Base-by-base conservation (phyloP, 2,888 invertebrate species). In the Tetramorium bicarinatum region DNA sequence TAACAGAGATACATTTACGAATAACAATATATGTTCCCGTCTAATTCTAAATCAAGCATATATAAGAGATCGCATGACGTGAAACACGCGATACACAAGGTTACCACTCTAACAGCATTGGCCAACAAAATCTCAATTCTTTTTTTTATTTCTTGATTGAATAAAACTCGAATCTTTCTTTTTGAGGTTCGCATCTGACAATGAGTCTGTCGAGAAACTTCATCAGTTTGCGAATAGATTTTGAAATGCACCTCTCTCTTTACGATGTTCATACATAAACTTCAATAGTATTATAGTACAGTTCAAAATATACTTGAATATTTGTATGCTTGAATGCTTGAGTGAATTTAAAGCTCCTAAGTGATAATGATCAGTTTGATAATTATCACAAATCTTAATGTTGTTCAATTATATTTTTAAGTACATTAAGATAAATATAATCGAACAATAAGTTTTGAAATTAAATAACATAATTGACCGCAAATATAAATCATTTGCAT, bases 21-120 rank as follows among this genome's bases (percentile, higher is more conserved):
- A 54, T 13, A 41, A 25, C 8, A n/a, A 25, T 15, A 34, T 56
- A 56, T 56, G 15, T 56, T 69, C 56, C 69, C n/a, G 3, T 41
- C 11, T n/a, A 54, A 54, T 18, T 54, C 41, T 15, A 77, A 67
- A 77, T 69, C 69, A 44, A 29, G 41, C 18, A 67, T 44, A 64
- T 64, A 34, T n/a, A 69, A 56, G 56, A 77, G 56, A 77, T 77
- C 56, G 54, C 69, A 77, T 76, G 59, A 76, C 41, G n/a, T 21
- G 61, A 56, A 41, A 54, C 67, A 77, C 54, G 77, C 77, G 52
- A 76, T 64, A 52, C 13, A 29, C 54, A 56, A 69, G 54, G 29
- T 66, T 69, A 54, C 56, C 44, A 25, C 13, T 67, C 29, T 54
- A 77, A 67, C 15, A 67, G 54, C 9, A 21, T 29, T 44, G 29